Base-by-base conservation (phyloP, 2,888 invertebrate species). In the Chaitophorus viminalis region DNA sequence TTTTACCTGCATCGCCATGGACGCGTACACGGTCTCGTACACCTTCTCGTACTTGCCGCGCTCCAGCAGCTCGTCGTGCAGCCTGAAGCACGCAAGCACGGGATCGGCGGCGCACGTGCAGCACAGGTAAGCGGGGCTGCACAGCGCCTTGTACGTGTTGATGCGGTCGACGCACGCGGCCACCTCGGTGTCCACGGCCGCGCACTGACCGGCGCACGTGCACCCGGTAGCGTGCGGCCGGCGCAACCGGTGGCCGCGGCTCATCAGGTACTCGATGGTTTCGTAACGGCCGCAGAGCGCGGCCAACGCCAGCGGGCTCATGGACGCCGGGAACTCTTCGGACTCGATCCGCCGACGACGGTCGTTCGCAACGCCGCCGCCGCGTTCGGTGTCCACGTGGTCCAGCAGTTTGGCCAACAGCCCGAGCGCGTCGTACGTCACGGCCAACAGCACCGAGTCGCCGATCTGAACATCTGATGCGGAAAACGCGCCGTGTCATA, bases 241-340 rank as follows among this genome's bases (percentile, higher is more conserved):
- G n/a, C 70, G 31, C 36, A 88, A 11, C 33, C 3, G 21, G 76
- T 88, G 83, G 36, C 88, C 88, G 29, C 54, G 75, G 9, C n/a
- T 36, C 68, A 76, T 54, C 68, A 88, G 82, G 33, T 54, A 77
- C 17, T 88, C 83, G 21, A 88, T 68, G 36, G 14, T 77, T 54
- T 88, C 88, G 52, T 83, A 83, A 1, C 54, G 77, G 29, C 88
- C 83, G 11, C 77, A 82, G 39, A 83, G 82, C 33, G 88, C 72
- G n/a, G 88, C 88, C 82, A 88, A 36, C 82, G 77, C 29, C 68
- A 88, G 52, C 25, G 88, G 83, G n/a, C 77, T 83, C 68, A 82
- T 76, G 70, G 36, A 76, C 39, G 11, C 4, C 33, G 83, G 75
- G 18, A 81, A 82, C 82, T 76, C 82, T 21, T 88, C 77, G 52